Conservation (phyloP, 23 tunicate genomes). For the Aplidium turbinatum region DNA sequence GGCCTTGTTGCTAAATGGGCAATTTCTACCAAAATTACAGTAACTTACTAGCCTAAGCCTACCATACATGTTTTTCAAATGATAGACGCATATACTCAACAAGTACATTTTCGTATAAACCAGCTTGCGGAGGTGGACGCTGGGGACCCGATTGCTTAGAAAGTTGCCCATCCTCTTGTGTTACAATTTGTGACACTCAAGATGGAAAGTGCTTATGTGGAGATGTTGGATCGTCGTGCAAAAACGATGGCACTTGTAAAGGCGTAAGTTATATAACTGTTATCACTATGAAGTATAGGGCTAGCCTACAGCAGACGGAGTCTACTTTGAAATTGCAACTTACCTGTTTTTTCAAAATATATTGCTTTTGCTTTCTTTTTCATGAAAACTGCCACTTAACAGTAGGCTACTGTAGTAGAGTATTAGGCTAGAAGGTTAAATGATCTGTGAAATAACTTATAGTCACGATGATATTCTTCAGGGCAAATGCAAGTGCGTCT, state of each 20-base stretch:
- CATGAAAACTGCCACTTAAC: no score
- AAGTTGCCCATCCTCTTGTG: conserved; percentile 25
- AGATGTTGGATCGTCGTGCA: conserved; percentile 24
- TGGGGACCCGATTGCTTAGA: conserved; percentile 54
- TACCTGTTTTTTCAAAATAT: no score
- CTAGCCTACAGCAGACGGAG: no score
- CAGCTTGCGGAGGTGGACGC: conserved; percentile 32
- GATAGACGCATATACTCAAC: background rate
- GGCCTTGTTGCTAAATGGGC: no score
- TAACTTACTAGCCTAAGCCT: background rate
- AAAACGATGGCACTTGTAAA: conserved; percentile 42
- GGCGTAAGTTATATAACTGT: conserved; percentile 4
- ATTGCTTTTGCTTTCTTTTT: no score
- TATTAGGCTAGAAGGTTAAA: no score
- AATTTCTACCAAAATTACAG: no score
- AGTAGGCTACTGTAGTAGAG: no score
- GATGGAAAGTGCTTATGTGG: conserved; percentile 46
- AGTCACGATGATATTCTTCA: background rate
- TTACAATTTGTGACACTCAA: conserved; percentile 28
- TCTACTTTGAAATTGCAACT: no score
- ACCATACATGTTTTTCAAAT: background rate
- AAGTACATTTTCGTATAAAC: background rate
- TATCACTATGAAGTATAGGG: background rate
- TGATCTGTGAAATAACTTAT: background rate
- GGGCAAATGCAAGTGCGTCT: conserved; percentile 39